These are phyloP conservation scores for Capitulum mitella DNA, from an alignment of 2,888 invertebrate genomes.

Conservation along the genomic window DNA sequence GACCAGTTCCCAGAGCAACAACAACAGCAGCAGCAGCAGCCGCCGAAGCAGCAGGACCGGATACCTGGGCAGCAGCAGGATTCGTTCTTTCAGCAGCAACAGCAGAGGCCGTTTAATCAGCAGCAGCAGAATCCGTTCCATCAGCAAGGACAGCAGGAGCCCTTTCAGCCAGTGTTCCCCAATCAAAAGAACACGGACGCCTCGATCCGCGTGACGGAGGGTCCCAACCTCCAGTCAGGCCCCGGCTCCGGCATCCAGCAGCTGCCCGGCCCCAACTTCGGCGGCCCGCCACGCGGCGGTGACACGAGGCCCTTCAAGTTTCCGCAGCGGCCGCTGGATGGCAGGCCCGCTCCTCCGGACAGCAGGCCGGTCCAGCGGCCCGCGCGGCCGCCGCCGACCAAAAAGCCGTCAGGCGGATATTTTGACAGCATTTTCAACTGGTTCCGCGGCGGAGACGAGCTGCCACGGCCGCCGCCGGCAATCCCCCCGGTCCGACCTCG, in stretches of 20 bases:
- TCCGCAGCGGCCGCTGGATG: background rate
- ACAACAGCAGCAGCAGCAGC: too few species aligned
- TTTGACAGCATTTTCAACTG: background rate
- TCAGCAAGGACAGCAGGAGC: background rate
- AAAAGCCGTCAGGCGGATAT: background rate
- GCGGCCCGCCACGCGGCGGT: background rate
- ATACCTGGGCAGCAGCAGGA: background rate
- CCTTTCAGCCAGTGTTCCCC: background rate
- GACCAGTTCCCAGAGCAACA: too few species aligned
- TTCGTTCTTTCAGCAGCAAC: background rate
- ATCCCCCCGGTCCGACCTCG: background rate
- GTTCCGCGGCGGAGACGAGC: background rate
- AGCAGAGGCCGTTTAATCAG: background rate
- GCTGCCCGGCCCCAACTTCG: constrained; percentile 5
- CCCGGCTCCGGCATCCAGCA: constrained; percentile 3
- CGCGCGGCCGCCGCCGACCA: background rate
- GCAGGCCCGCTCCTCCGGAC: background rate
- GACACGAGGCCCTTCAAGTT: background rate
- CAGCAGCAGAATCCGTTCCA: background rate
- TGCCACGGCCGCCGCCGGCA: background rate
- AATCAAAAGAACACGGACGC: background rate
- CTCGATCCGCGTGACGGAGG: background rate
- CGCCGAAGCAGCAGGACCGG: too few species aligned
- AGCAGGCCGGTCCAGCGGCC: background rate
- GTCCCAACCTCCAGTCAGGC: background rate